Base-by-base conservation (phyloP, 2,888 invertebrate species). In the Drosophila nr. medialis region DNA sequence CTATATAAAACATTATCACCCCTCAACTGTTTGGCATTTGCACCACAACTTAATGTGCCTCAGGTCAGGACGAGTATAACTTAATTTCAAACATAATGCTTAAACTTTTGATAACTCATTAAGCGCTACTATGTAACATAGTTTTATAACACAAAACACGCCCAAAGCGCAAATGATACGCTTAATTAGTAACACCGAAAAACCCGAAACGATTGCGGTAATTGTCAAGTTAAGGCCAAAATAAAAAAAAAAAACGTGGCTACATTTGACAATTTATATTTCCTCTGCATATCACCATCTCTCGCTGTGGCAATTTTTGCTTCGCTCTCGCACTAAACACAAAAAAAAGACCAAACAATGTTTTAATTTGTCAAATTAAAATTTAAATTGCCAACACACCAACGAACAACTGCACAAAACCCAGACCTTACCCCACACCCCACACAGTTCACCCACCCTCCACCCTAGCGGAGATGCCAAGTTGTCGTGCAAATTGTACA, bases 341-440 rank as follows among this genome's bases (percentile, higher is more conserved):
- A 45, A 45, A 42, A 32, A 21, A 21, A 0, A 40, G n/a, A 50
- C 55, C 65, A 76, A 78, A 73, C 67, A 70, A 62, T 66, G 75
- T 74, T 80, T 76, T 74, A 81, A 87, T 83, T 83, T 87, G 79
- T 81, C 80, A 83, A 85, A 87, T 83, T 83, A 74, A 80, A 87
- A 75, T 80, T 81, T 75, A 87, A 87, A 83, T 73, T 72, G 65
- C 60, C 66, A 75, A 68, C 66, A 49, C 60, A 51, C 75, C 42
- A 66, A 64, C 61, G 50, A 49, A 59, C 69, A 72, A 55, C 42
- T 38, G 60, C 40, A 11, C 42, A 42, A 11, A 21, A 21, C 11
- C 42, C 10, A 21, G 2, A 29, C 59, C 34, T 40, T n/a, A 56
- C 40, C 13, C 59, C 34, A 48, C n/a, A 60, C 40, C 42, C 34